A percentile compares a stretch with the other conserved stretches of the same genome.
phyloP scores from a whole-genome alignment of 2,113 vertebrate genomes.

The Benitochromis conjunctus region DNA sequence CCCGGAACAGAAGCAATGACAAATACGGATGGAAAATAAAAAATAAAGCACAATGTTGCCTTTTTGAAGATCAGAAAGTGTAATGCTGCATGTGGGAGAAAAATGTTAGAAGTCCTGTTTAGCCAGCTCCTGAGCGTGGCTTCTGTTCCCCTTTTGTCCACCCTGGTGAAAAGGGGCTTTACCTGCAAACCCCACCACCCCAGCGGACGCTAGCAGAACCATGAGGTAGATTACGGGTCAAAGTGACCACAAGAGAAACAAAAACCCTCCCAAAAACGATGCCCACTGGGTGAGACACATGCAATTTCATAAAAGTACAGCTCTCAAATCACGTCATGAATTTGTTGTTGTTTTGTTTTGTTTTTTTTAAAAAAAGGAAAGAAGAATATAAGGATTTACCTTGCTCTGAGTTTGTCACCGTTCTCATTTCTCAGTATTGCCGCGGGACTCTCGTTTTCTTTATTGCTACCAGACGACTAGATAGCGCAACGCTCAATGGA shows the following conservation, averaged over 20 bases:
- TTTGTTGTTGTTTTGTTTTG: neutral
- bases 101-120: slow-evolving; percentile 55
- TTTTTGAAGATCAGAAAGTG: slow-evolving; percentile 58
- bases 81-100: slow-evolving; percentile 72
- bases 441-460: slow-evolving; percentile 61
- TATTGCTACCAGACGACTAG: slow-evolving; percentile 80
- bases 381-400: slow-evolving; percentile 39
- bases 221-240: slow-evolving; percentile 99
- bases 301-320: slow-evolving; percentile 82
- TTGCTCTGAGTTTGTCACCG: slow-evolving; percentile 49
- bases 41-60: slow-evolving; percentile 32
- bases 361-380: slow-evolving; percentile 50
- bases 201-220: slow-evolving; percentile 87
- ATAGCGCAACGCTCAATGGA: slow-evolving; percentile 86
- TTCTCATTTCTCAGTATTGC: slow-evolving; percentile 62
- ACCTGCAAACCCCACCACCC: slow-evolving; percentile 92
- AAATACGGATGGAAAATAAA: slow-evolving; percentile 58
- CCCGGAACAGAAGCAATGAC: slow-evolving; percentile 43
- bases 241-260: slow-evolving; percentile 88
- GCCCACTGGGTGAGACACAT: slow-evolving; percentile 72
- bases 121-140: slow-evolving; percentile 95
- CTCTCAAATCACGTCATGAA: slow-evolving; percentile 44
- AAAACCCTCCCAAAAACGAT: slow-evolving; percentile 50
- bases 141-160: slow-evolving; percentile 83
- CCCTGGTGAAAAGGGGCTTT: slow-evolving; percentile 78